These are phyloP conservation scores for Tetramorium bicarinatum DNA, from an alignment of 2,888 invertebrate genomes.

Conservation along the genomic window DNA sequence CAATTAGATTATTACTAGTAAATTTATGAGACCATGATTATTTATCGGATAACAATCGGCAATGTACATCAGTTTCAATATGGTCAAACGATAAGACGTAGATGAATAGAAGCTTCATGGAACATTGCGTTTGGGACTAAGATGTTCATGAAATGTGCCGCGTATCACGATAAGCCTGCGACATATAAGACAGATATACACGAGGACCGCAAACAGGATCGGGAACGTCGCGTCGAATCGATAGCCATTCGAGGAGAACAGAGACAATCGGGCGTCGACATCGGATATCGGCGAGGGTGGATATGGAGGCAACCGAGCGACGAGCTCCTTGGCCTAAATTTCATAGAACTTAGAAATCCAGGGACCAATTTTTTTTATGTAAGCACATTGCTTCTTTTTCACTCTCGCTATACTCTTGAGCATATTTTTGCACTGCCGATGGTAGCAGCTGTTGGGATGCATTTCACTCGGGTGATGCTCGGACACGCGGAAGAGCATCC, in stretches of 20 bases:
- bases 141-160: slow-evolving; percentile 32
- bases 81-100: background rate
- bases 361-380: background rate
- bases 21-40: background rate
- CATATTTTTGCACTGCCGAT: slow-evolving; percentile 28
- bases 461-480: slow-evolving; percentile 39
- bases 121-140: background rate
- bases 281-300: background rate
- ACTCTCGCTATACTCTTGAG: background rate
- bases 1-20: background rate
- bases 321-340: slow-evolving; percentile 1
- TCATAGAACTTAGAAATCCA: background rate
- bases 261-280: slow-evolving; percentile 65
- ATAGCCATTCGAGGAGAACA: slow-evolving; percentile 61
- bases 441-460: slow-evolving; percentile 15
- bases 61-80: background rate
- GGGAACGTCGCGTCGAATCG: slow-evolving; percentile 65
- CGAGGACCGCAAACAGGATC: slow-evolving; percentile 40
- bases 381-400: background rate
- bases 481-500: slow-evolving; percentile 52
- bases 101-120: background rate
- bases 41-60: background rate
- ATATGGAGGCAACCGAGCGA: background rate
- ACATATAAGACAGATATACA: slow-evolving; percentile 53
- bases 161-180: slow-evolving; percentile 39